These are phyloP conservation scores for Dufourea novaeangliae DNA, from an alignment of 1,140 invertebrate genomes.

Conservation along the genomic window DNA sequence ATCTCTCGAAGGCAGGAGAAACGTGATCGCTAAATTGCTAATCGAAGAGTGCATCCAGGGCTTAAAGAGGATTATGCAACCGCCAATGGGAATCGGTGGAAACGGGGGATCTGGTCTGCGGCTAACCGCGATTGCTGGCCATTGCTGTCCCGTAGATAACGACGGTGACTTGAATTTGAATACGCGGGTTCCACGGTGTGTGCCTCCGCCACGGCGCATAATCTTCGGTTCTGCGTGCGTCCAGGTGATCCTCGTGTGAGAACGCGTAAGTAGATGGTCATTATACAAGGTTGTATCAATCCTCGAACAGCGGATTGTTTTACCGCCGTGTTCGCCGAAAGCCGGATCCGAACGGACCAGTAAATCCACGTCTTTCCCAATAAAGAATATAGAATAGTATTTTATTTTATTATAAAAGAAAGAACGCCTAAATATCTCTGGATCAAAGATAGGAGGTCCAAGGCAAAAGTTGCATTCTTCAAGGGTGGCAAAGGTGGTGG, in stretches of 20 bases:
- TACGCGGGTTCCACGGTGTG: constrained; percentile 36
- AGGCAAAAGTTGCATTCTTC: too few relatives aligned
- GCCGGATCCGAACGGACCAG: too few relatives aligned
- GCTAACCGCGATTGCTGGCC: constrained; percentile 66
- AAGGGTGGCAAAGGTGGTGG: too few relatives aligned
- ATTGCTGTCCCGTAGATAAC: constrained; percentile 55
- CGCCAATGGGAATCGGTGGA: constrained; percentile 66
- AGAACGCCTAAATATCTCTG: too few relatives aligned
- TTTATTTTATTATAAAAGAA: too few relatives aligned
- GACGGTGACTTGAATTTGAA: constrained; percentile 62
- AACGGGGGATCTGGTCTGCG: constrained; percentile 67
- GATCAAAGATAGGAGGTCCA: too few relatives aligned
- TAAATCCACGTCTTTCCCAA: too few relatives aligned
- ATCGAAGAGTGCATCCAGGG: constrained; percentile 28
- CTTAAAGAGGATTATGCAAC: constrained; percentile 59
- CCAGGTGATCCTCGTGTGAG: constrained; percentile 43
- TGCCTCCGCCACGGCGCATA: constrained; percentile 43
- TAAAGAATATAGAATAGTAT: too few relatives aligned
- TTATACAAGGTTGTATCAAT: constrained; percentile 15
- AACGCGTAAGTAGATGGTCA: constrained; percentile 48
- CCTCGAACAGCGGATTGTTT: too few relatives aligned
- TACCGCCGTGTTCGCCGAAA: too few relatives aligned
- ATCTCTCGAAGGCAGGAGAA: background rate
- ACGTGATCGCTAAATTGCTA: background rate
- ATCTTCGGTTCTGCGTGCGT: constrained; percentile 21